Evolutionary conservation across 2,113 vertebrate species (phyloP), one percentile per base, ranked within the genome.

Genomic region (Urocitellus parryii): DNA sequence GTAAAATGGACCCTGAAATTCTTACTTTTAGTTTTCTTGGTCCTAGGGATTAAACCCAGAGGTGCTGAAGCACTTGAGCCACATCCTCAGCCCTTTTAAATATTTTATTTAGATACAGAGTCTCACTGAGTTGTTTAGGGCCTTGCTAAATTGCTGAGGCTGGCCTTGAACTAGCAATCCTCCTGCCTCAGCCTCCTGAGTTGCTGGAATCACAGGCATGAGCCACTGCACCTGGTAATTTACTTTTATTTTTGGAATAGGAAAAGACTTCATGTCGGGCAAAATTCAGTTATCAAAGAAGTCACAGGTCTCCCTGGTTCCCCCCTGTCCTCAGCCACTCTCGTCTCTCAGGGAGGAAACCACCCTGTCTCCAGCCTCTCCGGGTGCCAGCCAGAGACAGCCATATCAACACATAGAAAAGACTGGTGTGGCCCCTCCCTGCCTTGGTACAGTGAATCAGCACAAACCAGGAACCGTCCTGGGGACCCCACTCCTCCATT

Each of bases 341-440:
- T 34, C 29, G 48, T 39, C 27, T 34, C 13, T 37, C 51, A 58
- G 45, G 51, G 51, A 72, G 42, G 32, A 13, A n/a, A 13, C 10
- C 17, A 5, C 5, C 4, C 8, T 2, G 1, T 37, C 48, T 8
- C 53, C 51, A 6, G 61, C n/a, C 34, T 61, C 73, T 39, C 5
- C 5, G 17, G 12, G 5, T 13, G 29, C 78, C 63, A 32, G 58
- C 68, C 76, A n/a, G 77, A 77, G 42, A 34, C 1, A 1, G 3
- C 22, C 61, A 4, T 9, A 13, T 6, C 18, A 12, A 24, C 0
- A 53, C 5, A 25, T 0, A 9, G 53, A 14, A 65, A 53, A 17
- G 37, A 4, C 0, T 4, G 6, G 24, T 4, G 34, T 20, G 1
- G 2, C 39, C 20, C 45, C 72, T 63, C 13, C 20, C 37, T 37